Conservation (phyloP, 1,140 invertebrate species). For the Pentalonia nigronervosa region DNA sequence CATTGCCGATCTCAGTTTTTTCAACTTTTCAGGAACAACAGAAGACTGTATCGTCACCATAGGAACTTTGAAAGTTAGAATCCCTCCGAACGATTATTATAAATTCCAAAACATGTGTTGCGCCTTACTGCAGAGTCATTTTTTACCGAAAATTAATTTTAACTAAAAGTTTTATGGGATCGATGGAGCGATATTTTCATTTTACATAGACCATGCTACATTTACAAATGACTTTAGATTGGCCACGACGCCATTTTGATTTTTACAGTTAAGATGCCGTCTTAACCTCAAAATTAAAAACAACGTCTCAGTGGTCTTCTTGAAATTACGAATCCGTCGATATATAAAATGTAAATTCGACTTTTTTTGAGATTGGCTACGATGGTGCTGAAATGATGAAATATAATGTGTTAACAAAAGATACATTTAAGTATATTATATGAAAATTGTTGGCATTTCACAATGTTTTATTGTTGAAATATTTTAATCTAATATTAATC, state of each 20-base stretch:
- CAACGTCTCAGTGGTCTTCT: background rate
- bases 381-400: too few species aligned
- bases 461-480: too few species aligned
- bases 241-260: background rate
- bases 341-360: too few species aligned
- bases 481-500: too few species aligned
- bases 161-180: background rate
- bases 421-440: too few species aligned
- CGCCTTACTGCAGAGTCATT: background rate
- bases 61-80: background rate
- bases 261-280: background rate
- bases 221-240: background rate
- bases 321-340: background rate
- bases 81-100: background rate
- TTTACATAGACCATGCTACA: background rate
- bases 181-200: background rate
- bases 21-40: background rate
- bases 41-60: background rate
- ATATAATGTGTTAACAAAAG: background rate
- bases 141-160: background rate
- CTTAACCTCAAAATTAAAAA: background rate
- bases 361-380: too few species aligned
- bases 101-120: background rate
- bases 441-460: background rate
- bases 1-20: background rate